Evolutionary conservation across 2,888 invertebrate species (phyloP).

Genomic region (Stenolophus ochropezus): DNA sequence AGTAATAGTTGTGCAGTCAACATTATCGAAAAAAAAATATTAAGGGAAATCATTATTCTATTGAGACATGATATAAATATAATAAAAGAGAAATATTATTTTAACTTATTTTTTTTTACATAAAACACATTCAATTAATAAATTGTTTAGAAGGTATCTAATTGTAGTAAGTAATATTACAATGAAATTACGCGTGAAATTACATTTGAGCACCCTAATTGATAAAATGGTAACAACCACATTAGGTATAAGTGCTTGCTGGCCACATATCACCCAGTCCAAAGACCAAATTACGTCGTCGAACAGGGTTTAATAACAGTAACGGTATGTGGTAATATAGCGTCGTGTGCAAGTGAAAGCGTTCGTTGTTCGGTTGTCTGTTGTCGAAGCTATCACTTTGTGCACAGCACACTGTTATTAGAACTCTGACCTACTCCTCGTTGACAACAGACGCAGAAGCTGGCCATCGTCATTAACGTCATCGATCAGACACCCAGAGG

Average conservation of each 20-base stretch:
- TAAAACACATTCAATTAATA: too few relatives aligned
- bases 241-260: background rate
- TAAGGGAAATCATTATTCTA: too few relatives aligned
- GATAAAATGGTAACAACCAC: background rate
- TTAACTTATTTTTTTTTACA: too few relatives aligned
- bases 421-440: background rate
- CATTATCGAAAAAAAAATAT: too few relatives aligned
- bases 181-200: background rate
- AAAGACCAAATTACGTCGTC: slow-evolving; percentile 12
- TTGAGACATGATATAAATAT: too few relatives aligned
- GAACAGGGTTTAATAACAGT: slow-evolving; percentile 13
- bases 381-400: slow-evolving; percentile 27
- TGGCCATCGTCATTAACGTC: background rate
- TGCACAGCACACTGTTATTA: slow-evolving; percentile 13
- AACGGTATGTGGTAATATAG: slow-evolving; percentile 24
- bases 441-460: background rate
- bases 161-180: background rate
- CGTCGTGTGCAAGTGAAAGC: slow-evolving; percentile 6
- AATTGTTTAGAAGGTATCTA: background rate
- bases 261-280: slow-evolving; percentile 11
- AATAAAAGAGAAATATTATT: too few relatives aligned
- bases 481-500: background rate
- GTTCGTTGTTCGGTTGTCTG: slow-evolving; percentile 27
- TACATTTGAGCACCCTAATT: background rate
- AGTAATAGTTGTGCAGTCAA: too few relatives aligned